Base-by-base conservation (phyloP, 64 coral and sea anemone genomes). In the Anthopleura sola region DNA sequence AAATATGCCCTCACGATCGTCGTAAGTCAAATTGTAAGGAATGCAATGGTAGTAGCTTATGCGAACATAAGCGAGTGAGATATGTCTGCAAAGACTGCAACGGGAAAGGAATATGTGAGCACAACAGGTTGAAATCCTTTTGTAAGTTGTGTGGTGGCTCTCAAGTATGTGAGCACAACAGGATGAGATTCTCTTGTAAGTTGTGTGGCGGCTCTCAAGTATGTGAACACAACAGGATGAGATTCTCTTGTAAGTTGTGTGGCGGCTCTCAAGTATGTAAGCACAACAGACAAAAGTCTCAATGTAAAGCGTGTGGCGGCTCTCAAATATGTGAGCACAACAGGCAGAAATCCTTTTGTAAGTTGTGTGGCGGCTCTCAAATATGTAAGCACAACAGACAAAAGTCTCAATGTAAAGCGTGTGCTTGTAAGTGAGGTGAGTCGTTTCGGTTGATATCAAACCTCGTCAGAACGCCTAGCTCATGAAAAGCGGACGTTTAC, bases 371-470 rank as follows among this genome's bases (percentile, higher is more conserved):
- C 0, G 88, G 88, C 60, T n/a, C 21, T 80, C 86, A 87, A 87
- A 80, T 87, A 29, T 87, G n/a, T n/a, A n/a, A n/a, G n/a, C n/a
- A n/a, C n/a, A n/a, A n/a, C n/a, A n/a, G n/a, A n/a, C n/a, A n/a
- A 83, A 83, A 86, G 62, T 86, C 38, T 75, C 62, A 68, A 24
- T 86, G 84, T 86, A 86, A 49, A 75, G 84, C 58, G 7, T 86
- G 84, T 86, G n/a, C 18, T 71, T 36, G 60, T 60, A 86, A 86
- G 75, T 54, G 75, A 88, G 76, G 50, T 37, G 83, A 68, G 33
- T 75, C 68, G 88, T 90, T 90, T 90, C 88, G 88, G 57, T 81
- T 46, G 39, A 90, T 90, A 84, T 90, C 88, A 84, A 66, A 81
- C 57, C 88, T 90, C 88, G 53, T 84, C 88, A 90, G 88, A 66